Evolutionary conservation across 53 echinoderm and acorn worm species (phyloP).

Genomic region (Arbacia lixula): DNA sequence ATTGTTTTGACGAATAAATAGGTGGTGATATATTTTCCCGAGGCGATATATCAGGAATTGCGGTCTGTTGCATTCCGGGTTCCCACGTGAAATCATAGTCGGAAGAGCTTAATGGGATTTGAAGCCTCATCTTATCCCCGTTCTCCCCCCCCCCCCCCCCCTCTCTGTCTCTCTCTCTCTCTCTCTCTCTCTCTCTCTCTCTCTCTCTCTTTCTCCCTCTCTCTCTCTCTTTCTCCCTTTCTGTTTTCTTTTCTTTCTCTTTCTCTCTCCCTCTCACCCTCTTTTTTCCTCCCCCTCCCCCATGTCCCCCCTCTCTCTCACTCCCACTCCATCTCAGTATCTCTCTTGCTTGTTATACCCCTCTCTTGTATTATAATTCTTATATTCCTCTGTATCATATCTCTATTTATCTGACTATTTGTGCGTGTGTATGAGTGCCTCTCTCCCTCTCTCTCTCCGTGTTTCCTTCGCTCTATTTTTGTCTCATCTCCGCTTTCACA

Average conservation of each 20-base stretch:
- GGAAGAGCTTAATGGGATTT: background rate
- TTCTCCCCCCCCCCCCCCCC: background rate
- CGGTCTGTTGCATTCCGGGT: background rate
- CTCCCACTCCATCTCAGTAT: background rate
- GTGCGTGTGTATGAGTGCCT: too few species aligned
- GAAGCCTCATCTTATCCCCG: background rate
- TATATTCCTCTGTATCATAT: too few species aligned
- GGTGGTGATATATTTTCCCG: background rate
- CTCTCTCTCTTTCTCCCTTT: background rate
- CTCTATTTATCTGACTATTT: background rate
- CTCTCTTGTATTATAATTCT: too few species aligned
- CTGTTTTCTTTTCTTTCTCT: background rate
- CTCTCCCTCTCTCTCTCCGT: background rate
- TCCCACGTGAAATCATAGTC: background rate
- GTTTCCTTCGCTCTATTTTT: background rate
- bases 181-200: background rate
- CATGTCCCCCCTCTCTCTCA: background rate
- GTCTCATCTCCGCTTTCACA: background rate
- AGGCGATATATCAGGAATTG: background rate
- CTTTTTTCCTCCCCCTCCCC: background rate
- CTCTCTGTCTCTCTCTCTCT: background rate
- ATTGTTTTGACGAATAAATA: constrained; percentile 30
- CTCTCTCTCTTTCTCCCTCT: background rate
- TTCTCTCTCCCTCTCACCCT: background rate
- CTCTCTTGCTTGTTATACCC: too few species aligned